Conservation (phyloP, 1,140 invertebrate species). For the Sitobion miscanthi region DNA sequence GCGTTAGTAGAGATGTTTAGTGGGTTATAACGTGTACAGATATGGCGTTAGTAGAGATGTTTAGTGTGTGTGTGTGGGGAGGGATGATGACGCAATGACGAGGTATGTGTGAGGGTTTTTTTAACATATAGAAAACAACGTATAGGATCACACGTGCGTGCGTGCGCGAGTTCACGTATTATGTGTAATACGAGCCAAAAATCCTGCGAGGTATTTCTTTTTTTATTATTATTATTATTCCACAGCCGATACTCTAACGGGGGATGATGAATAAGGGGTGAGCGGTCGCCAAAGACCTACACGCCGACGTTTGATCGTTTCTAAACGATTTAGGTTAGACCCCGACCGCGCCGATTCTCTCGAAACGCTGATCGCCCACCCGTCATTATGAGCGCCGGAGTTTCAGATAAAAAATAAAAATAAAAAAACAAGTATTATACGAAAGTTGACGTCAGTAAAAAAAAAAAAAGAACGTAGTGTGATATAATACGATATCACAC, state of each 20-base stretch:
- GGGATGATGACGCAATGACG: background rate
- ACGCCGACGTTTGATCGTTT: constrained; percentile 37
- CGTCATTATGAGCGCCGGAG: constrained; percentile 34
- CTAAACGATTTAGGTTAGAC: constrained; percentile 47
- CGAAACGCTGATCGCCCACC: constrained; percentile 34
- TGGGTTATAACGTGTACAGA: background rate
- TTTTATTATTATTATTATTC: background rate
- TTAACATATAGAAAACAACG: constrained; percentile 10
- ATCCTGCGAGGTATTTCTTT: background rate
- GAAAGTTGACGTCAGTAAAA: background rate
- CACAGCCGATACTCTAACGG: background rate
- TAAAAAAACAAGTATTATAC: background rate
- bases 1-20: background rate
- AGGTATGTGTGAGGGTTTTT: background rate
- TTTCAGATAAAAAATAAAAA: constrained; percentile 34
- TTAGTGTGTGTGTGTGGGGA: too few relatives aligned
- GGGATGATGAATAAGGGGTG: background rate
- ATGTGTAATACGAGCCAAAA: background rate
- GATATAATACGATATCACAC: background rate
- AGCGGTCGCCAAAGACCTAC: background rate
- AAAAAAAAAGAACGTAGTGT: background rate
- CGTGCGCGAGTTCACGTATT: background rate
- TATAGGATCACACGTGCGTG: background rate
- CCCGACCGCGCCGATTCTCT: background rate
- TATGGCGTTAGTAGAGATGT: background rate